phyloP scores from a whole-genome alignment of 2,888 invertebrate species.

The Ctenicera cuprea region DNA sequence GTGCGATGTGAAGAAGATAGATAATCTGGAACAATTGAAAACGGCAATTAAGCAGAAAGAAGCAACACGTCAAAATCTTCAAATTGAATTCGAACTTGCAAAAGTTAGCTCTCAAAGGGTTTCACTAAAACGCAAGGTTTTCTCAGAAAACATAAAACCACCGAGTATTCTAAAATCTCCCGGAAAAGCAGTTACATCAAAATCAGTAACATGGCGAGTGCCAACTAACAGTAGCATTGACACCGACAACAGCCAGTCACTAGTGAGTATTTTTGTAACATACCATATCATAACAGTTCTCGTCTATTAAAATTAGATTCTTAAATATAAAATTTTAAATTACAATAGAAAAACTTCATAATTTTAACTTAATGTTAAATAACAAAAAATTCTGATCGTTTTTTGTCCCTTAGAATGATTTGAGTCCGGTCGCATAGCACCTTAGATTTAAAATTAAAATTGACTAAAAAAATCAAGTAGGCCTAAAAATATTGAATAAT shows the following conservation, averaged over 20 bases:
- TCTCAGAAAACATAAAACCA: conserved; percentile 14
- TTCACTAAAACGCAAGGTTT: not conserved
- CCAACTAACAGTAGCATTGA: not conserved
- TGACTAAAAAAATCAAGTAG: no score
- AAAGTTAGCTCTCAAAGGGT: not conserved
- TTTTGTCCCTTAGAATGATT: no score
- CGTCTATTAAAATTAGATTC: no score
- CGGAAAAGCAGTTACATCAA: conserved; percentile 29
- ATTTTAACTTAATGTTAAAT: no score
- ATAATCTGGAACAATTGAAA: not conserved
- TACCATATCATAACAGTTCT: no score
- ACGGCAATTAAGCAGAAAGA: not conserved
- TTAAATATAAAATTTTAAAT: no score
- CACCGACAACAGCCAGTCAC: not conserved
- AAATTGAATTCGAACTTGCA: not conserved
- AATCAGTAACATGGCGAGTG: conserved; percentile 13
- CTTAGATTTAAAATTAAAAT: no score
- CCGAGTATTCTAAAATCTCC: conserved; percentile 43
- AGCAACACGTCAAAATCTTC: not conserved
- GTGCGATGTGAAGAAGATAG: not conserved
- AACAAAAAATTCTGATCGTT: no score
- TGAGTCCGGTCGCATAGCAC: no score
- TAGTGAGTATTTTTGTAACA: not conserved
- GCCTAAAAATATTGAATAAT: no score
- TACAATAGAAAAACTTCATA: no score